These are phyloP conservation scores for Drosophila dives DNA, from an alignment of 2,888 invertebrate species.

Conservation along the genomic window DNA sequence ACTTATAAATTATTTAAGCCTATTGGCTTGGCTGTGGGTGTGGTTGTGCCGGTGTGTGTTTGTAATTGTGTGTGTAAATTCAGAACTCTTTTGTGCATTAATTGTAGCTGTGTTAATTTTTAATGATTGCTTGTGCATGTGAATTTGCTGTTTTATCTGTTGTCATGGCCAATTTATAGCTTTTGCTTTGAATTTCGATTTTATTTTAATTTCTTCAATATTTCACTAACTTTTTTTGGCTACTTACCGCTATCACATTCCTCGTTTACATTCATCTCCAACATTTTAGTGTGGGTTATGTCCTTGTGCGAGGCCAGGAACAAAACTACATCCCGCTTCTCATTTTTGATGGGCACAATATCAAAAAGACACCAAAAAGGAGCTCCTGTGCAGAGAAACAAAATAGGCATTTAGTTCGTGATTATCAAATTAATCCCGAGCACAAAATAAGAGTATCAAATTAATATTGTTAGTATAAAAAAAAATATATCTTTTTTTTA, in stretches of 20 bases:
- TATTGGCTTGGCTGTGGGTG: constrained; percentile 1
- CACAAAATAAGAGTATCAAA: not conserved
- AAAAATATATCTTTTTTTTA: not conserved
- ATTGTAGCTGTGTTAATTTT: constrained; percentile 26
- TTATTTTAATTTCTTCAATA: not conserved
- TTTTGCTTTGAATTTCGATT: constrained; percentile 4
- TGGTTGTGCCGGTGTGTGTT: constrained; percentile 25
- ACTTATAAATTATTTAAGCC: constrained; percentile 25
- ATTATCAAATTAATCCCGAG: not conserved
- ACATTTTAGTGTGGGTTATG: constrained; percentile 96
- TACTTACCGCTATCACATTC: constrained; percentile 94
- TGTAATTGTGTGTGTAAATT: constrained; percentile 7
- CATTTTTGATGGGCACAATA: constrained; percentile 99
- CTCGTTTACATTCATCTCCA: constrained; percentile 93
- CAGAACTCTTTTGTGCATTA: constrained; percentile 27
- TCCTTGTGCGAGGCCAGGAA: constrained; percentile 98
- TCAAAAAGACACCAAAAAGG: constrained; percentile 98
- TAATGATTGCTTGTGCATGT: constrained; percentile 37
- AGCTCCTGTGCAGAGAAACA: constrained; percentile 87
- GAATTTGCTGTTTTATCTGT: constrained; percentile 8
- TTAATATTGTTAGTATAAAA: not conserved
- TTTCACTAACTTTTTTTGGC: constrained; percentile 4
- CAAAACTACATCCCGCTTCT: constrained; percentile 97
- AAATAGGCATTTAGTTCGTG: not conserved
- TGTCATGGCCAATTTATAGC: constrained; percentile 20